Evolutionary conservation across 64 coral and sea anemone species (phyloP), one percentile per base, ranked within the genome.

Genomic region (Cladopsammia gracilis): DNA sequence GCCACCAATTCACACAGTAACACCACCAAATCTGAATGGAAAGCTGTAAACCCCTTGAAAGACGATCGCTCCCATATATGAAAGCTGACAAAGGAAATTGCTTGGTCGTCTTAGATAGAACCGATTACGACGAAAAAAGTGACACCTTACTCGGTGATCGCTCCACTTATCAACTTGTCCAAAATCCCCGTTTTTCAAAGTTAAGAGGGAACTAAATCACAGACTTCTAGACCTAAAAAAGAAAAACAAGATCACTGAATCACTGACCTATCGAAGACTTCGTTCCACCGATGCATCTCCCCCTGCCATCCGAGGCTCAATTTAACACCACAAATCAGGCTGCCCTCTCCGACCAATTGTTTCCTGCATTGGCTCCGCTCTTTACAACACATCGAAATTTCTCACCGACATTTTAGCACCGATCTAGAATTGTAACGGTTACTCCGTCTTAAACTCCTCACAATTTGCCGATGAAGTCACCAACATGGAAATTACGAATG

Each of bases 1-100:
- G 34, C 34, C 34, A 34, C 34, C 34, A n/a, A n/a, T n/a, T n/a
- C n/a, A 2, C 34, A 34, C 34, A 34, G 34, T 34, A 34, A 34
- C 34, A 34, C 34, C 34, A 34, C 34, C 34, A 34, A 34, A 34
- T 34, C 34, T 34, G 87, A 89, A 89, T 19, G 70, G 23, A 89
- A 89, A 77, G 87, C 72, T 59, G 22, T 11, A 12, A 58, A 58
- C 5, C 61, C 20, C 73, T 77, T n/a, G 59, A 76, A 43, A 89
- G 76, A 75, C n/a, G 87, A 89, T 72, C 58, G 76, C 11, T 59
- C 87, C 3, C 24, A 54, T 19, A 42, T 89, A 89, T 77, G 71
- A 89, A 89, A 89, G 53, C 87, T 45, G 87, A 89, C 15, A 89
- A 89, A 61, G 87, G 87, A 44, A 89, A 77, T 59, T 89, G 87